phyloP scores from a whole-genome alignment of 2,113 vertebrate species.

The Cromileptes altivelis region DNA sequence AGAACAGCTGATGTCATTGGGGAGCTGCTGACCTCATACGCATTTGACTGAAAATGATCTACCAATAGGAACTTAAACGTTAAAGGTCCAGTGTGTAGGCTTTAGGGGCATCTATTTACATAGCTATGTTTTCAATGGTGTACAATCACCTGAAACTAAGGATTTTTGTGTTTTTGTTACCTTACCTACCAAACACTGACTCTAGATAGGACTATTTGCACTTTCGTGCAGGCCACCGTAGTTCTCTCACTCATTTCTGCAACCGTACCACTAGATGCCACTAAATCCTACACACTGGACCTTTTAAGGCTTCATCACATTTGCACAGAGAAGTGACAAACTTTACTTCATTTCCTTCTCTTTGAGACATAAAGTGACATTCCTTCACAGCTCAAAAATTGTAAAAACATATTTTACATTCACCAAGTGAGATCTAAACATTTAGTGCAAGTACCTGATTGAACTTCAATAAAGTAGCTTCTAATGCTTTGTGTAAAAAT shows the following conservation, averaged over 20 bases:
- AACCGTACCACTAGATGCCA: too few species aligned
- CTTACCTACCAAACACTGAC: too few species aligned
- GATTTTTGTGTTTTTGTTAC: too few species aligned
- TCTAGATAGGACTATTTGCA: too few species aligned
- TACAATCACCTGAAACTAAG: too few species aligned
- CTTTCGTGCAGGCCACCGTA: too few species aligned
- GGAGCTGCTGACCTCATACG: slow-evolving; percentile 4
- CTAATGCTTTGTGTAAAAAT: slow-evolving; percentile 4
- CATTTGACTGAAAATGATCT: neutral
- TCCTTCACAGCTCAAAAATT: slow-evolving; percentile 30
- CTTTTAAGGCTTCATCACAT: neutral
- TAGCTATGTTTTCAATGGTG: too few species aligned
- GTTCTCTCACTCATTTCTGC: too few species aligned
- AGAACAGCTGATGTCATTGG: neutral
- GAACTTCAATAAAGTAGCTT: neutral
- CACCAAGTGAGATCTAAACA: slow-evolving; percentile 7
- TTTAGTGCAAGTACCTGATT: slow-evolving; percentile 35
- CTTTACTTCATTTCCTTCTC: neutral
- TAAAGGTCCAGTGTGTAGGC: too few species aligned
- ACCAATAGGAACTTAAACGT: neutral
- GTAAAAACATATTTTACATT: slow-evolving; percentile 2
- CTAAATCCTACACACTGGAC: too few species aligned
- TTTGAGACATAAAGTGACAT: slow-evolving; percentile 6
- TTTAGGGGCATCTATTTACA: too few species aligned
- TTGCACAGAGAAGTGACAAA: slow-evolving; percentile 8